phyloP scores from a whole-genome alignment of 1,140 invertebrate genomes.

The Akabosia matsudoensis region DNA sequence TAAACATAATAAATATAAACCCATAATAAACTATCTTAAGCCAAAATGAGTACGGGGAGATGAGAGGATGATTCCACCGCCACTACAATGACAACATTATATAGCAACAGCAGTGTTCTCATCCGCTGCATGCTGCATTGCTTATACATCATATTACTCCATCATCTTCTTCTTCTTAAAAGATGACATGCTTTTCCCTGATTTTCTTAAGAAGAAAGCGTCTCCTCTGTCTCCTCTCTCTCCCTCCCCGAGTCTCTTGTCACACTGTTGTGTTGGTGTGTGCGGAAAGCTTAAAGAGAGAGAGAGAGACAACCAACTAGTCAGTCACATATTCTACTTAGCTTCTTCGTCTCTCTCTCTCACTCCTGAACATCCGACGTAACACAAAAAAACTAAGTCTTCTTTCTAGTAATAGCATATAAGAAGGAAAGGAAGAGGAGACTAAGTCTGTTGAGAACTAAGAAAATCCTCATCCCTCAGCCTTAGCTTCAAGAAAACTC shows the following conservation, averaged over 20 bases:
- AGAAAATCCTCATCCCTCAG: conserved; percentile 39
- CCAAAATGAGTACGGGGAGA: background rate
- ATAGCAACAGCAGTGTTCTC: background rate
- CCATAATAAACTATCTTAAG: background rate
- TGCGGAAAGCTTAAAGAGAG: conserved; percentile 20
- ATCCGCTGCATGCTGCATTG: background rate
- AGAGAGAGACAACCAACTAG: conserved; percentile 4
- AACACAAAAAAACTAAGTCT: background rate
- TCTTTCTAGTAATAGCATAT: background rate
- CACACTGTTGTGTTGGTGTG: too few species aligned
- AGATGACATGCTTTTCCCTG: background rate
- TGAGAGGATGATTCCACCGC: background rate
- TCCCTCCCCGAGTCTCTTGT: too few species aligned
- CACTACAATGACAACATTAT: background rate
- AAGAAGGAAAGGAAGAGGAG: background rate
- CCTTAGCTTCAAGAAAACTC: conserved; percentile 29
- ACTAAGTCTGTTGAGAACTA: background rate
- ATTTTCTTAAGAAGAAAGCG: conserved; percentile 19
- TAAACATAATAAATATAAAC: background rate
- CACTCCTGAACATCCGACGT: too few species aligned
- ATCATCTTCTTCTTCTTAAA: background rate
- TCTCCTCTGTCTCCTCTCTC: too few species aligned
- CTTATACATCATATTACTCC: background rate
- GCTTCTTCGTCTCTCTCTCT: too few species aligned
- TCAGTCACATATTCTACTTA: conserved; percentile 24